Evolutionary conservation across 2,888 invertebrate species (phyloP), one percentile per base, ranked within the genome.

Genomic region (Balanococcus diminutus): DNA sequence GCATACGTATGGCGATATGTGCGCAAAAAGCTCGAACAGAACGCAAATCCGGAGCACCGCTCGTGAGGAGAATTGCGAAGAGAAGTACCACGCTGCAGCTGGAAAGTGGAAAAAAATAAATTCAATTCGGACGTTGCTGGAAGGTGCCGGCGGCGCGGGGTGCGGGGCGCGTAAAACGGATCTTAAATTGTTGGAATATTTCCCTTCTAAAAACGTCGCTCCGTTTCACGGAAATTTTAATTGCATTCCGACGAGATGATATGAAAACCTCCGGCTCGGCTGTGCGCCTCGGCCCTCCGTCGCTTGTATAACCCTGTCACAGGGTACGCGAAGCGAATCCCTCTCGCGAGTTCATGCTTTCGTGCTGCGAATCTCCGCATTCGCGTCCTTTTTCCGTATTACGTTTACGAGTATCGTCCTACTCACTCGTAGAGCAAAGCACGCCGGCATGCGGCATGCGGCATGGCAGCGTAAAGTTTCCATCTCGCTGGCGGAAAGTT

Each of bases 161-260:
- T n/a, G n/a, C n/a, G n/a, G n/a, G 14, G 46, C 46, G 46, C 72
- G 32, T 72, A 25, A 25, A n/a, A 32, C 72, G 72, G 72, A 72
- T 72, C 39, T 61, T 32, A 75, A 84, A 84, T 84, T 84, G 84
- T 75, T 84, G 39, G 84, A 84, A 84, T 84, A 84, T 84, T 84
- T 75, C 75, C 42, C 75, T 84, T 51, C 32, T n/a, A n/a, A 28
- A 84, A 75, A 39, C 75, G 75, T 84, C 75, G 75, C 75, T 84
- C 72, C 67, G 75, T 84, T 84, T 84, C 84, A 84, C 84, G 84
- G 84, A 72, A 84, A 84, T 84, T 84, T 84, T 84, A 84, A 84
- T 84, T 84, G 84, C 84, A 84, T 84, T 84, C 84, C 84, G 75
- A 75, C 84, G 84, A 46, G 46, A 75, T 84, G 42, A 72, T 84